Conservation (phyloP, 2,888 invertebrate genomes). For the Drosophila paracracens region DNA sequence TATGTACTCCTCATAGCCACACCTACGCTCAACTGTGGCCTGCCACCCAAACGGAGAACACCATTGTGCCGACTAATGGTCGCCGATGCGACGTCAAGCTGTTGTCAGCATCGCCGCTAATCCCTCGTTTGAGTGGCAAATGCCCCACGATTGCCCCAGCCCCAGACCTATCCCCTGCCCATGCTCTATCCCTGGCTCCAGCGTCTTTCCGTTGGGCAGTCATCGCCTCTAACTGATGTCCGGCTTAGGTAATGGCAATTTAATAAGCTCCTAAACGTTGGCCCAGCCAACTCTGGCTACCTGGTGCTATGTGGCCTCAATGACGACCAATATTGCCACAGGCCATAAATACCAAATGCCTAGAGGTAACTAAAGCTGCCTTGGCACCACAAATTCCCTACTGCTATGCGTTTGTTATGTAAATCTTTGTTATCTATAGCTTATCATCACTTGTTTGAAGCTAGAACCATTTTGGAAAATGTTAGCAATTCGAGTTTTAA, state of each 20-base stretch:
- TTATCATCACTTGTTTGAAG: neutral
- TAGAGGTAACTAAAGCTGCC: slow-evolving; percentile 4
- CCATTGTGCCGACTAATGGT: slow-evolving; percentile 32
- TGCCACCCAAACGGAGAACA: neutral
- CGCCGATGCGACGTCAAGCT: slow-evolving; percentile 68
- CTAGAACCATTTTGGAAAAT: neutral
- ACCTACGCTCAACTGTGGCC: neutral
- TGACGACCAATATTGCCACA: slow-evolving; percentile 23
- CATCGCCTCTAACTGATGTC: slow-evolving; percentile 57
- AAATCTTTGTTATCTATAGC: neutral
- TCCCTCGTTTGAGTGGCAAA: slow-evolving; percentile 80
- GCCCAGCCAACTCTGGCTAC: slow-evolving; percentile 9
- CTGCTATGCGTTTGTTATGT: neutral
- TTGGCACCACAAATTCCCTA: neutral
- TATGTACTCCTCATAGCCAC: neutral
- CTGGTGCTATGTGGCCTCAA: slow-evolving; percentile 2
- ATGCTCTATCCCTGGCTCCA: no score
- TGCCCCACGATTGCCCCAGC: slow-evolving; percentile 55
- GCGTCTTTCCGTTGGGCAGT: slow-evolving; percentile 10
- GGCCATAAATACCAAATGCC: slow-evolving; percentile 15
- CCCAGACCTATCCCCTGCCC: neutral
- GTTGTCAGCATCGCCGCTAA: slow-evolving; percentile 79
- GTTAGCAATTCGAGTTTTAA: neutral
- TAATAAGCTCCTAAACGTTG: slow-evolving; percentile 75
- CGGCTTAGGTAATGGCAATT: slow-evolving; percentile 79